A percentile compares a stretch with the other conserved stretches of the same genome.
Conservation (phyloP, 2,888 invertebrate species). For the Euphydryas editha region DNA sequence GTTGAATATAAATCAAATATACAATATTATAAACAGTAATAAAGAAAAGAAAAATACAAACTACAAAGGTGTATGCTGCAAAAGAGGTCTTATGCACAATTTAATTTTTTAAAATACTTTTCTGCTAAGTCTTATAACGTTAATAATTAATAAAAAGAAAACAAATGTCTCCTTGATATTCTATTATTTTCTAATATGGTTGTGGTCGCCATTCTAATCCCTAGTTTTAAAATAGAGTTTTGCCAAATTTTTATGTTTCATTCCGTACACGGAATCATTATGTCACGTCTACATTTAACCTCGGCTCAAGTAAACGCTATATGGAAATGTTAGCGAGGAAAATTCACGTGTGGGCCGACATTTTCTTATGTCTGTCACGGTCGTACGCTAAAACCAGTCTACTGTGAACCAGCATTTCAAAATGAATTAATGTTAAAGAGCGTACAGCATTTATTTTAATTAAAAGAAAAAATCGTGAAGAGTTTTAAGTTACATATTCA, state of each 20-base stretch:
- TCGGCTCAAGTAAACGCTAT: constrained; percentile 24
- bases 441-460: background rate
- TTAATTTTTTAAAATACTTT: too few species aligned
- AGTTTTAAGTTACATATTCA: background rate
- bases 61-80: too few species aligned
- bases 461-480: background rate
- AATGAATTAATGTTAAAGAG: background rate
- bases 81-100: too few species aligned
- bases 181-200: constrained; percentile 48
- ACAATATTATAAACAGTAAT: too few species aligned
- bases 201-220: constrained; percentile 56
- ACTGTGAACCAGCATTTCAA: constrained; percentile 40
- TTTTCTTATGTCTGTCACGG: constrained; percentile 63
- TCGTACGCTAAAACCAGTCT: constrained; percentile 51
- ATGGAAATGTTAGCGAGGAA: constrained; percentile 46
- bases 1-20: background rate
- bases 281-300: constrained; percentile 17
- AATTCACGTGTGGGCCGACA: constrained; percentile 63
- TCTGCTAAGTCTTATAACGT: background rate
- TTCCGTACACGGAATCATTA: constrained; percentile 11
- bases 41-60: too few species aligned
- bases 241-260: constrained; percentile 7
- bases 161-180: background rate
- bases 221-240: constrained; percentile 17
- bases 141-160: background rate